Percentiles rank a stretch among this genome's conserved stretches.
Evolutionary conservation across 2,888 invertebrate genomes (phyloP).

Genomic region (Catocala fraxini): DNA sequence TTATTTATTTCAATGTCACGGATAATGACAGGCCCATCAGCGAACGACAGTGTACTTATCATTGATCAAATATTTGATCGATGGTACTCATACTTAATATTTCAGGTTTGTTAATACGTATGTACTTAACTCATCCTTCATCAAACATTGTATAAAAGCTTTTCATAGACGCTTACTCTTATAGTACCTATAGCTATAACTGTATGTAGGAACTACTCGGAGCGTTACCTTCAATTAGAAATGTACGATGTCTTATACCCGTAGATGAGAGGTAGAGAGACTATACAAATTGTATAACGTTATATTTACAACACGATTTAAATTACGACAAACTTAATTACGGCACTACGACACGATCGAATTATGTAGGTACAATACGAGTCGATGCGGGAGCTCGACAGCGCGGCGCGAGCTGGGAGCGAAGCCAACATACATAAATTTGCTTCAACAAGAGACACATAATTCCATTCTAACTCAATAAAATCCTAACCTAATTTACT

Average conservation of each 20-base stretch:
- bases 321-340: slow-evolving; percentile 54
- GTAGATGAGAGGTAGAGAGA: neutral
- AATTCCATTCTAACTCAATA: slow-evolving; percentile 82
- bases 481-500: slow-evolving; percentile 72
- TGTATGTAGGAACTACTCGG: too few species aligned
- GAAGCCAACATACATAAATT: slow-evolving; percentile 52
- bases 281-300: neutral
- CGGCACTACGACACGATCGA: slow-evolving; percentile 43
- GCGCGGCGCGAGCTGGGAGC: slow-evolving; percentile 9
- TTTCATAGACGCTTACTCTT: too few species aligned
- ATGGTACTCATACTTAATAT: too few species aligned
- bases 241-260: neutral
- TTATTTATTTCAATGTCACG: too few species aligned
- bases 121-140: too few species aligned
- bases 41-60: too few species aligned
- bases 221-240: neutral
- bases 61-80: too few species aligned
- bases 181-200: too few species aligned
- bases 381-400: slow-evolving; percentile 6
- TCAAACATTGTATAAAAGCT: too few species aligned
- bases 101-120: too few species aligned
- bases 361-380: slow-evolving; percentile 12
- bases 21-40: too few species aligned
- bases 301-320: neutral
- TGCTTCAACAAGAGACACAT: slow-evolving; percentile 76